A percentile compares a stretch with the other conserved stretches of the same genome.
phyloP scores from a whole-genome alignment of 2,113 vertebrate genomes.

The Epinephelus fuscoguttatus region DNA sequence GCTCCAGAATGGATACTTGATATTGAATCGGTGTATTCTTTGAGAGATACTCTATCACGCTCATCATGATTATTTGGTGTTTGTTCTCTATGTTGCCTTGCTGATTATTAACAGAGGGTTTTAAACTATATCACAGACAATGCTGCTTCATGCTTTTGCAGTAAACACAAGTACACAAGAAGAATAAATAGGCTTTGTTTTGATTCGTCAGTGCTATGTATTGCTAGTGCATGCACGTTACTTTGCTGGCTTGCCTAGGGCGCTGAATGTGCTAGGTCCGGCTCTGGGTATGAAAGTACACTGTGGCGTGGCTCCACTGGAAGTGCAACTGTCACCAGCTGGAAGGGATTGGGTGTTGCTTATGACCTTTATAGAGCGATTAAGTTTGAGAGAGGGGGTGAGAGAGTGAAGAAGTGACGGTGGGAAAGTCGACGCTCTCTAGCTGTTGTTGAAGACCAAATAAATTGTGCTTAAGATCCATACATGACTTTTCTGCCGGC shows the following conservation, averaged over 20 bases:
- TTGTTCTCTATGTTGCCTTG: not conserved
- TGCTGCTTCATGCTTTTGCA: not conserved
- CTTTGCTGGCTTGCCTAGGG: not conserved
- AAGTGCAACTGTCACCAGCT: constrained; percentile 57
- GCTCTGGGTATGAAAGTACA: not conserved
- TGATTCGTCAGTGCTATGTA: not conserved
- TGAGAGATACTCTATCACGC: not conserved
- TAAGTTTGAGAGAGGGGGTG: constrained; percentile 5
- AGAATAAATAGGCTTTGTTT: not conserved
- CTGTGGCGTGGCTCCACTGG: constrained; percentile 1
- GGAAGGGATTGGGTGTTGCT: constrained; percentile 70
- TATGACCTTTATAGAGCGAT: constrained; percentile 69
- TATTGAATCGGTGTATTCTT: not conserved
- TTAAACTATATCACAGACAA: not conserved
- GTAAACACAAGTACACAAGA: not conserved
- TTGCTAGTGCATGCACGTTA: not conserved
- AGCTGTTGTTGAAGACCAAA: constrained; percentile 13
- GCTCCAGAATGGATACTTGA: not conserved
- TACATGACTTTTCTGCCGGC: not conserved
- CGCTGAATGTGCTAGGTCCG: too few relatives aligned
- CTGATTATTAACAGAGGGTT: not conserved
- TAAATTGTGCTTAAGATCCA: not conserved
- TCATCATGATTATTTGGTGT: not conserved
- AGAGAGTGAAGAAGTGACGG: not conserved
- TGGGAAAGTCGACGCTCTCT: constrained; percentile 31